A percentile compares a stretch with the other conserved stretches of the same genome.
Evolutionary conservation across 2,113 vertebrate species (phyloP).

Genomic region (Bambusicola thoracicus): DNA sequence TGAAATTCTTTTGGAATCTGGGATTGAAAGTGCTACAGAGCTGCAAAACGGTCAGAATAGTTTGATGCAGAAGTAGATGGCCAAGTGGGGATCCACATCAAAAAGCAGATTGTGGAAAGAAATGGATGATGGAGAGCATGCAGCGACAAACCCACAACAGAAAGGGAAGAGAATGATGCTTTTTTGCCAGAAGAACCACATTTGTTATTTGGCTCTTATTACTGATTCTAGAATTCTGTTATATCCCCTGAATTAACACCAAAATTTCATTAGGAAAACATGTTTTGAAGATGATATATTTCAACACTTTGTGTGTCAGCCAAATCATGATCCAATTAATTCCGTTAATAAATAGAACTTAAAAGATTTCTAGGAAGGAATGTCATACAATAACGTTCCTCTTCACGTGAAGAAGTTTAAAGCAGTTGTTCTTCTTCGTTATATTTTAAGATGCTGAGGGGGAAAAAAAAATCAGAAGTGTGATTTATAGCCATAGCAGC

Average conservation of each 20-base stretch:
- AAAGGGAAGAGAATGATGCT: constrained; percentile 63
- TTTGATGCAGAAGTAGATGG: constrained; percentile 27
- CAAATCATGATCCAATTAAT: constrained; percentile 77
- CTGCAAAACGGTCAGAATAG: background rate
- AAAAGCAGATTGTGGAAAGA: constrained; percentile 65
- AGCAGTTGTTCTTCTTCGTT: constrained; percentile 70
- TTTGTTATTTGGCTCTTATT: constrained; percentile 71
- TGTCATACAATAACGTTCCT: constrained; percentile 68
- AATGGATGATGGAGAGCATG: constrained; percentile 60
- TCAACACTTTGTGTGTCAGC: constrained; percentile 72
- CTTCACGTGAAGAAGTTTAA: constrained; percentile 74
- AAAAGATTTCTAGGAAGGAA: constrained; percentile 79
- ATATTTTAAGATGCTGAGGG: constrained; percentile 61
- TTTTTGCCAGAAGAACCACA: constrained; percentile 68
- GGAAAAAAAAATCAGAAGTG: constrained; percentile 53
- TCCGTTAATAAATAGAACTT: constrained; percentile 78
- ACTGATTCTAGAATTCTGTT: constrained; percentile 66
- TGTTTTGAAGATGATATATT: constrained; percentile 72
- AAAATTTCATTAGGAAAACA: constrained; percentile 77
- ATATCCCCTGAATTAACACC: constrained; percentile 71
- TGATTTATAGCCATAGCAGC: constrained; percentile 69
- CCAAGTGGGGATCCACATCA: constrained; percentile 62
- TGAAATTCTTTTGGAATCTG: constrained; percentile 21
- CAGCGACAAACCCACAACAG: constrained; percentile 72
- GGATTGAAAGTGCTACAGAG: background rate